phyloP scores from a whole-genome alignment of 2,888 invertebrate species.

The Drosophila prolongata region DNA sequence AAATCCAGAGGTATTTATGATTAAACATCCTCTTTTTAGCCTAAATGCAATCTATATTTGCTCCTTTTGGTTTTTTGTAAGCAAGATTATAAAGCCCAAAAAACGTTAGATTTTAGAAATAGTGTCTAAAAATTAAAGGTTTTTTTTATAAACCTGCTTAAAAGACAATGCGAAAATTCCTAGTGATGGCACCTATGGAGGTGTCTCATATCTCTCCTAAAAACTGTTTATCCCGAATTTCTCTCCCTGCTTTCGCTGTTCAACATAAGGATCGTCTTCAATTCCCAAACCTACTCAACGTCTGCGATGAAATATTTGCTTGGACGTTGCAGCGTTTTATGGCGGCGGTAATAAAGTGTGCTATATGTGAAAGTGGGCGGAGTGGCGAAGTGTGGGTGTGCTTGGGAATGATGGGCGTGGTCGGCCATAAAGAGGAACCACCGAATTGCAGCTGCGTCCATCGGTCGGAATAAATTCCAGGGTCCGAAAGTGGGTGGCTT shows the following conservation, averaged over 20 bases:
- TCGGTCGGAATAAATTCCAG: conserved; percentile 5
- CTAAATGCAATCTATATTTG: too few relatives aligned
- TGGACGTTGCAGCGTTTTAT: conserved; percentile 40
- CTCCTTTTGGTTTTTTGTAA: too few relatives aligned
- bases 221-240: neutral
- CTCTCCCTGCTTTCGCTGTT: neutral
- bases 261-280: conserved; percentile 1
- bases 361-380: conserved; percentile 17
- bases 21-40: too few relatives aligned
- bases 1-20: too few relatives aligned
- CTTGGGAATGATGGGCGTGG: conserved; percentile 35
- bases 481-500: neutral
- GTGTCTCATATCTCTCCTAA: too few relatives aligned
- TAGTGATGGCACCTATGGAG: too few relatives aligned
- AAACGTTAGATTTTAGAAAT: too few relatives aligned
- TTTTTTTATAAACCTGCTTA: too few relatives aligned
- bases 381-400: neutral
- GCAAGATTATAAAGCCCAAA: too few relatives aligned
- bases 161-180: too few relatives aligned
- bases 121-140: too few relatives aligned
- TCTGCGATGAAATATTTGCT: conserved; percentile 27
- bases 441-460: conserved; percentile 45
- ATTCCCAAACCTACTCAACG: conserved; percentile 13
- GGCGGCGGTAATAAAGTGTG: conserved; percentile 45
- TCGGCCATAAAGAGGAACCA: conserved; percentile 41